Evolutionary conservation across 2,113 vertebrate genomes (phyloP), one percentile per base, ranked within the genome.

Genomic region (Sus scrofa): DNA sequence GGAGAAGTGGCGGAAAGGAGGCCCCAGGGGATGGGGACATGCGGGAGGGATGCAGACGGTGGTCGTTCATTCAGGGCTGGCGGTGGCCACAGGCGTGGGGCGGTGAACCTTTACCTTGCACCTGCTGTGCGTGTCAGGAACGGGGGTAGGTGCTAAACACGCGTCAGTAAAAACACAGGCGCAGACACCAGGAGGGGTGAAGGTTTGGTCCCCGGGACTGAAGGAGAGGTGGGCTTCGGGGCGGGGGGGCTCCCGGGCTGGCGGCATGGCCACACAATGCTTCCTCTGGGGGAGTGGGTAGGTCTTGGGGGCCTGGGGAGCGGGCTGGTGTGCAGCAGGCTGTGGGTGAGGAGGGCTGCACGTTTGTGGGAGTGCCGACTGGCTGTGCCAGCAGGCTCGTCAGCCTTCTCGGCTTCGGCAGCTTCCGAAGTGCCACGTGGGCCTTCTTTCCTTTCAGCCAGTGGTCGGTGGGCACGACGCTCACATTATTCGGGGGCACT

Each of bases 401-500:
- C 71, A 52, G 30, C 4, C 26, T 44, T 73, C 54, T 62, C 15
- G 14, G 7, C 68, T 70, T 22, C n/a, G 84, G 56, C 67, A 10
- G 19, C n/a, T 70, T 86, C 32, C 6, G 13, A 58, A n/a, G 15
- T 67, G n/a, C 22, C 30, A 6, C 67, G 54, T 27, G 30, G 56
- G 63, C 20, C 77, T 86, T 82, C 19, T 86, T 63, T 63, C n/a
- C 50, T 81, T 94, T 88, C 73, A 74, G 19, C 82, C 81, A 83
- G 79, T 10, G 52, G 24, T 73, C 86, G 4, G 12, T 56, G 3
- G 91, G 34, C n/a, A 93, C 32, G 82, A 19, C 30, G 20, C 26
- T 92, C n/a, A 37, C 44, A 6, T 68, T 87, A 63, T 73, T 27
- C 73, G 10, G 56, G 65, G 54, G 15, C 6, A 16, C 83, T 97